Evolutionary conservation across 2,113 vertebrate species (phyloP), one percentile per base, ranked within the genome.

Genomic region (Petrocephalus microphthalmus): DNA sequence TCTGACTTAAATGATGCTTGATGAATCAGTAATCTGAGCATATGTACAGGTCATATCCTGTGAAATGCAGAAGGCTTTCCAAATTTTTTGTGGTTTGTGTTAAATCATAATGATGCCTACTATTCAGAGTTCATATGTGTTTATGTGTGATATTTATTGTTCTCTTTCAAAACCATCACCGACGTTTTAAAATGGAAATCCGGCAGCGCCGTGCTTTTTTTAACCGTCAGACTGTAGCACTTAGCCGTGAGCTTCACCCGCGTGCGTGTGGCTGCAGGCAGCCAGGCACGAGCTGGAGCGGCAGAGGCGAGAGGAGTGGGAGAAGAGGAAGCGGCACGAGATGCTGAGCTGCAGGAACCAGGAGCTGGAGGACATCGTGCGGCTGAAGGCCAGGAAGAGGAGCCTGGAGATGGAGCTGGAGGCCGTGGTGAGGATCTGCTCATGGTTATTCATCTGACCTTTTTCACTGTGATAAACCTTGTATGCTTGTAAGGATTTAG

Each of bases 341-440:
- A 96, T 99, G 85, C 95, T 97, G 89, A 97, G 95, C 91, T 97
- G 97, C 37, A 97, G 93, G 88, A 96, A 96, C 78, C 94, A 96
- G 88, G 98, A 99, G 88, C 97, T 97, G 92, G 97, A 98, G 91
- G 97, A 97, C 87, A 97, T 99, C 85, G 93, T 96, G 90, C 96
- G 91, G 88, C 89, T 99, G 88, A 97, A 96, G 67, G 97, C 97
- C 53, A 99, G 96, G 91, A 99, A 98, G 93, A 98, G 96, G 92
- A 97, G 95, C 93, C 95, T 99, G 90, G 97, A 97, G 92, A 96
- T 99, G 92, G 98, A 99, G 91, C 93, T 99, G 93, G 97, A 99
- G 94, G 97, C 97, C 85, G 94, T 99, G 96, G 98, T 99, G 92
- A 95, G 94, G 20, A 7, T 33, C 19, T n/a, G 17, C 1, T 84